A percentile compares a stretch with the other conserved stretches of the same genome.
Conservation (phyloP, 2,113 vertebrate genomes). For the Bubo scandiacus region DNA sequence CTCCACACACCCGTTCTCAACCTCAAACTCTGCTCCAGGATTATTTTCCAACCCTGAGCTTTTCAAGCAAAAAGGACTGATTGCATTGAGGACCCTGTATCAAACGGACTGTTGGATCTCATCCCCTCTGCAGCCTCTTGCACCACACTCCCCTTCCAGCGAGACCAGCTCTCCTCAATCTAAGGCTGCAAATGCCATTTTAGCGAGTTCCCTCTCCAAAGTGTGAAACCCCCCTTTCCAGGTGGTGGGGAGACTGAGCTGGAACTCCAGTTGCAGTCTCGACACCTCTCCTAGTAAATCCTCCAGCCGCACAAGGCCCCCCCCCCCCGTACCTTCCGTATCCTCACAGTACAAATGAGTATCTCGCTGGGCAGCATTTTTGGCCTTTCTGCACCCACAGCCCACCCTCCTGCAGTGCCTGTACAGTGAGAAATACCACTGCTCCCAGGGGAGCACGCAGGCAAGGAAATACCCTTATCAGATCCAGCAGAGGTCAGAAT, state of each 20-base stretch:
- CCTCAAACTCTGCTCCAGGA: neutral
- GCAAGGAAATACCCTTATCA: neutral
- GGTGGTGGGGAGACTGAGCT: rapidly evolving
- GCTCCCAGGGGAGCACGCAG: neutral
- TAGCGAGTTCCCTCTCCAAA: neutral
- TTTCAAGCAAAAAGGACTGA: neutral
- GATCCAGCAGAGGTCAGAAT: neutral
- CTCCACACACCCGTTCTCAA: neutral
- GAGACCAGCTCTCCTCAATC: neutral
- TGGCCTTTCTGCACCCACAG: neutral
- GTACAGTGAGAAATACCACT: neutral
- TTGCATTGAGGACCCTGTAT: neutral
- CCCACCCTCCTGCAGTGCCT: neutral
- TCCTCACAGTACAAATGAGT: neutral
- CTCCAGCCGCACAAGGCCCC: neutral
- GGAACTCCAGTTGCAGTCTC: neutral
- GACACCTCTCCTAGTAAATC: neutral
- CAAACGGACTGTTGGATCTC: neutral
- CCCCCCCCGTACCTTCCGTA: neutral
- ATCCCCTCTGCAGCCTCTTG: neutral
- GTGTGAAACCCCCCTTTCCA: rapidly evolving
- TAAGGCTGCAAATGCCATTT: neutral
- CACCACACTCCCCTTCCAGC: neutral
- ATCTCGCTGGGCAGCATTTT: neutral
- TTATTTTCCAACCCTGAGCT: neutral